Evolutionary conservation across 2,797 vertebrate species (phyloP).

Genomic region (Premnoplex brunnescens): DNA sequence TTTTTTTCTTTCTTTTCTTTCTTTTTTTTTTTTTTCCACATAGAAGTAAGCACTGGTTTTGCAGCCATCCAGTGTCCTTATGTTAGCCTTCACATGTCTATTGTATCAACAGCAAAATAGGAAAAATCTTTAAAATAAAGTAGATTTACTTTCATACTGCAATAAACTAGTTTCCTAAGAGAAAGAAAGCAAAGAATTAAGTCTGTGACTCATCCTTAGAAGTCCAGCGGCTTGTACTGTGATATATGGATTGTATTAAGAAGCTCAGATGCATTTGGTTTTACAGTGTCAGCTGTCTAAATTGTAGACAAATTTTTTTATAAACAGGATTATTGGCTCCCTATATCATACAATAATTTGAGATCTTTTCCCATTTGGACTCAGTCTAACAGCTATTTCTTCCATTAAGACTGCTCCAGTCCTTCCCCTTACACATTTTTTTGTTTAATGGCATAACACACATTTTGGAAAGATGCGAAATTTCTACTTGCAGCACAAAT

Average conservation of each 20-base stretch:
- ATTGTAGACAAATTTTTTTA: background rate
- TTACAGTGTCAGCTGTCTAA: background rate
- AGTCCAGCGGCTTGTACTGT: background rate
- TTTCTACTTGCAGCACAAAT: background rate
- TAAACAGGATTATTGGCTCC: background rate
- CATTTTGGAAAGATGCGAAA: background rate
- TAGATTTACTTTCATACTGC: background rate
- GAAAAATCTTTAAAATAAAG: background rate
- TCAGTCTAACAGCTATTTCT: background rate
- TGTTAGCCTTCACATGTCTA: background rate
- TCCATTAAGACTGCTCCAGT: background rate
- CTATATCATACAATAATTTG: background rate
- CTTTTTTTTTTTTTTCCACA: background rate
- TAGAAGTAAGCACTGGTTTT: background rate
- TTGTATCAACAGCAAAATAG: background rate
- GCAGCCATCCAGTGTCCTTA: background rate
- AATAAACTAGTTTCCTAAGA: background rate
- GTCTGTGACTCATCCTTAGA: background rate
- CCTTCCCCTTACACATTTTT: background rate
- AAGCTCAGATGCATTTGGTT: background rate
- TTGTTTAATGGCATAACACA: background rate
- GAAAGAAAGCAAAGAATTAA: background rate
- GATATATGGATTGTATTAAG: background rate
- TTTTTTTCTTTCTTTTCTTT: too few species aligned
- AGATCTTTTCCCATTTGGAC: background rate